Conservation (phyloP, 2,113 vertebrate genomes). For the Mustela nigripes region DNA sequence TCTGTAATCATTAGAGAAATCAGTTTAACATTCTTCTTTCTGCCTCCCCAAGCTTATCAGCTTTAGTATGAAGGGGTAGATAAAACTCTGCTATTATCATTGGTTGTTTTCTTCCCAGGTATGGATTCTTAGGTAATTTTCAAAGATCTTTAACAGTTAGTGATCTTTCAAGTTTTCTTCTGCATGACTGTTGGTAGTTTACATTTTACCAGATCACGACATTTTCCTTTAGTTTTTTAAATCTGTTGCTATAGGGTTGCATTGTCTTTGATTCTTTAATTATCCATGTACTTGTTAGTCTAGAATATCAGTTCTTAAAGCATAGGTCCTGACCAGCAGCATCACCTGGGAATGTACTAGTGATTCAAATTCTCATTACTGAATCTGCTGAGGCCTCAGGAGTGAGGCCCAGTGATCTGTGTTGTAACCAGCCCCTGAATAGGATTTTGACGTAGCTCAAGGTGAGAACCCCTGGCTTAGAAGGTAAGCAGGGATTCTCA, state of each 20-base stretch:
- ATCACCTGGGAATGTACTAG: not conserved
- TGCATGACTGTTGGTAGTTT: not conserved
- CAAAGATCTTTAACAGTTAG: not conserved
- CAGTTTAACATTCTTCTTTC: not conserved
- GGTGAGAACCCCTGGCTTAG: not conserved
- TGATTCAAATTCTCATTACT: not conserved
- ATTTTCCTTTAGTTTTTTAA: not conserved
- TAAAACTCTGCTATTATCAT: not conserved
- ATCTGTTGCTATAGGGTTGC: not conserved
- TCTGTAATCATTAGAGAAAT: not conserved
- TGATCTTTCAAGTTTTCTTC: slow-evolving; percentile 17
- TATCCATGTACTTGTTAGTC: not conserved
- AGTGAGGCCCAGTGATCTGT: not conserved
- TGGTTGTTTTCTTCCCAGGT: not conserved
- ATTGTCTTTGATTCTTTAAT: not conserved
- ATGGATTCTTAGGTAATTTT: not conserved
- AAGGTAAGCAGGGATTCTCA: not conserved
- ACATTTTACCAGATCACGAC: not conserved
- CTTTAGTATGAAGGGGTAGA: not conserved
- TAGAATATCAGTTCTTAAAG: not conserved
- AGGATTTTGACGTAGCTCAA: not conserved
- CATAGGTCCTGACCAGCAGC: not conserved
- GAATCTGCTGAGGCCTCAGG: not conserved
- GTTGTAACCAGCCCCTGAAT: not conserved
- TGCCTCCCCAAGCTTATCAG: not conserved